Evolutionary conservation across 2,888 invertebrate genomes (phyloP), one percentile per base, ranked within the genome.

Genomic region (Plagodis pulveraria): DNA sequence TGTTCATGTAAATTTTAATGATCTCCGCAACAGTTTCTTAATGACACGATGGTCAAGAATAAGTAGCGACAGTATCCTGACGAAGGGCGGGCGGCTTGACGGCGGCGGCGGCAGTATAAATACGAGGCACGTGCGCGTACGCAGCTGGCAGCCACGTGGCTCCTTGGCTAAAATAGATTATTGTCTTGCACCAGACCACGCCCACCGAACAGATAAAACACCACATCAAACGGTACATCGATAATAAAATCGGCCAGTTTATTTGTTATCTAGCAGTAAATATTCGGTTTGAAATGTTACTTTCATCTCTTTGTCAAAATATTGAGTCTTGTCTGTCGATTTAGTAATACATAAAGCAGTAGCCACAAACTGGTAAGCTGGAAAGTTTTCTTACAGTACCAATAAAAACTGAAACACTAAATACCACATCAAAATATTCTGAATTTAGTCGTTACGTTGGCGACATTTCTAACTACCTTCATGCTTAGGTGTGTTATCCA

Each of bases 91-190:
- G 80, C 81, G 40, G 40, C 40, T 6, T 9, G 82, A 79, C 81
- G 80, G 36, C 36, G 82, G 79, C 81, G 80, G 71, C 70, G 74
- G 71, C 77, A 79, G 84, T 89, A 89, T 89, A 89, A 90, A 91
- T 91, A 91, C 86, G 71, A 72, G 78, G 85, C 91, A 90, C 91
- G 91, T 90, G 91, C 88, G 89, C 81, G 49, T 55, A 74, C 90
- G 86, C 91, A 92, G 91, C 92, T 91, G 92, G 84, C 84, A 70
- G 80, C 85, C 92, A 92, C 91, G 92, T 92, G 91, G 85, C 80
- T 82, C 76, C 85, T 85, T 87, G 76, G 83, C 84, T 83, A 89
- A 91, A 90, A 91, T 91, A 92, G 91, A 91, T 84, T 87, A 91
- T 91, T 91, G 91, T 91, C 91, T 88, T 75, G 71, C 63, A 53